Evolutionary conservation across 2,797 vertebrate genomes (phyloP).

Genomic region (Melanitta fusca): DNA sequence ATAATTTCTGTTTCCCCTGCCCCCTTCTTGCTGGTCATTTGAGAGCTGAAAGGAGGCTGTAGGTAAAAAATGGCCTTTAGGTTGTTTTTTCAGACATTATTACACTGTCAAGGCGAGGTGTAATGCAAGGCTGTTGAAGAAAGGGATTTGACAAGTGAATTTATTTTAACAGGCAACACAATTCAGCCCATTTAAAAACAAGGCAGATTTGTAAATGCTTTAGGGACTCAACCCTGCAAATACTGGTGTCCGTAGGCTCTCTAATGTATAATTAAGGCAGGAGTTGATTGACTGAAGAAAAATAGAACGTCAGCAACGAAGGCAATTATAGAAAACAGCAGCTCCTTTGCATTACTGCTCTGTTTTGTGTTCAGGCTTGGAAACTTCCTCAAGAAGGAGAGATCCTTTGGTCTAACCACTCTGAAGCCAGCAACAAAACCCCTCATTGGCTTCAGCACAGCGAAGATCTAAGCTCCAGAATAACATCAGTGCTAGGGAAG

Average conservation of each 20-base stretch:
- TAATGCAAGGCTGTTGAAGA: conserved; percentile 39
- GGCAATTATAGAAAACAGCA: conserved; percentile 33
- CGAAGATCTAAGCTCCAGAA: neutral
- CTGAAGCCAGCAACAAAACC: neutral
- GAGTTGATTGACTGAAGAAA: conserved; percentile 66
- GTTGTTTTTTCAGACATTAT: conserved; percentile 49
- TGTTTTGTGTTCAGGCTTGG: neutral
- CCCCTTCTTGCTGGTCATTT: neutral
- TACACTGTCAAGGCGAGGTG: conserved; percentile 7
- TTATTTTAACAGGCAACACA: conserved; percentile 21
- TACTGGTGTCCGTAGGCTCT: neutral
- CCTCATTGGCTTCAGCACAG: neutral
- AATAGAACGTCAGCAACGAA: neutral
- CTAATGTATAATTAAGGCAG: conserved; percentile 49
- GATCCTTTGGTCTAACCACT: neutral
- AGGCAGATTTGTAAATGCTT: neutral
- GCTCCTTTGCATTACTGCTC: conserved; percentile 2
- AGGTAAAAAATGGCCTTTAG: neutral
- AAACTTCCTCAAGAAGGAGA: neutral
- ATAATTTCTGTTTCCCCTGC: neutral
- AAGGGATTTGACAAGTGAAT: conserved; percentile 15
- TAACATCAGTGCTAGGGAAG: neutral
- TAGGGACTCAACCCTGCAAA: neutral
- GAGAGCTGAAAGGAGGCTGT: neutral
- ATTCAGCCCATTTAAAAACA: conserved; percentile 6